Evolutionary conservation across 2,797 vertebrate genomes (phyloP).

Genomic region (Poeciliopsis gracilis): DNA sequence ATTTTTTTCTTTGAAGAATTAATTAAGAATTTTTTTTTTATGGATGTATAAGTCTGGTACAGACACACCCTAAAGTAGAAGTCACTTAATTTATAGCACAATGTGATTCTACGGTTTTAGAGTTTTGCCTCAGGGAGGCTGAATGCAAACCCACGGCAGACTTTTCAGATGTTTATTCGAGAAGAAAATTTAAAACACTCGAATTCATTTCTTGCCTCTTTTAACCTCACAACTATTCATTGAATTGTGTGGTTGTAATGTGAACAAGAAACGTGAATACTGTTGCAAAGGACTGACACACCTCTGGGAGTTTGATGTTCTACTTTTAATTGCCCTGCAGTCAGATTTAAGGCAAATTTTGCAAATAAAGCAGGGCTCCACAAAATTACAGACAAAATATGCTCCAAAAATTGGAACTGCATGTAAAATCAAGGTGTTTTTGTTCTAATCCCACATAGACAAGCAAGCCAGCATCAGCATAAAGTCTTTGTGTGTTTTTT

Average conservation of each 20-base stretch:
- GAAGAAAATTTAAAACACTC: background rate
- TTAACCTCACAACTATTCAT: background rate
- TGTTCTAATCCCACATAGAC: background rate
- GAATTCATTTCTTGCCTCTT: background rate
- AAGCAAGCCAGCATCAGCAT: background rate
- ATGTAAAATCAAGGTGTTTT: background rate
- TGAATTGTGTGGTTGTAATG: background rate
- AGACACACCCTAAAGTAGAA: background rate
- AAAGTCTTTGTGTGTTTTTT: background rate
- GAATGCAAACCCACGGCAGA: too few species aligned
- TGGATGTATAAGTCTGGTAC: background rate
- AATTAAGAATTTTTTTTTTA: background rate
- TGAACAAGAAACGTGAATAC: background rate
- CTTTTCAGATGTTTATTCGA: background rate
- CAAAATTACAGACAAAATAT: conserved; percentile 32
- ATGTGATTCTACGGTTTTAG: too few species aligned
- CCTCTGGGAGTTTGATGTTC: conserved; percentile 22
- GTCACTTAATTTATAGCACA: background rate
- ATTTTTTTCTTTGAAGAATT: background rate
- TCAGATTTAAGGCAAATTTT: background rate
- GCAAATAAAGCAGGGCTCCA: background rate
- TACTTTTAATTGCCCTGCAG: conserved; percentile 4
- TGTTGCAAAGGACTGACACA: conserved; percentile 8
- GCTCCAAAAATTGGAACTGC: background rate
- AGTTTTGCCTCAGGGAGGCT: too few species aligned